Percentiles rank a stretch among this genome's conserved stretches.
These are phyloP conservation scores for Copsychus sechellarum DNA, from an alignment of 2,113 vertebrate species.

Conservation along the genomic window DNA sequence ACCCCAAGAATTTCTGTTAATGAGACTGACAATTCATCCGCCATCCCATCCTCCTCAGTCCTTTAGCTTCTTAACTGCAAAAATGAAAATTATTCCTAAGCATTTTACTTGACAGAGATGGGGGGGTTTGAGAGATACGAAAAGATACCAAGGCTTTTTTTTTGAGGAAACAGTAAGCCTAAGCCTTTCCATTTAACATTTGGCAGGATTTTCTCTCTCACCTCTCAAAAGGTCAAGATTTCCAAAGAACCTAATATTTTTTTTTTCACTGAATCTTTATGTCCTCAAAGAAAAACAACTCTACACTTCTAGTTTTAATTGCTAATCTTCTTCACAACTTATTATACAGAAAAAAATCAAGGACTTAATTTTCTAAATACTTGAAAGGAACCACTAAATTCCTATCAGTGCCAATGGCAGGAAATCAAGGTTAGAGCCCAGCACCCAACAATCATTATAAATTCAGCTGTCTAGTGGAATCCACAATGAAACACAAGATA, in stretches of 20 bases:
- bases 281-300: background rate
- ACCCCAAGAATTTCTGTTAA: background rate
- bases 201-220: background rate
- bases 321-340: background rate
- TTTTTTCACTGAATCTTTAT: background rate
- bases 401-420: background rate
- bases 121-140: background rate
- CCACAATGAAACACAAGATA: background rate
- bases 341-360: background rate
- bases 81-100: background rate
- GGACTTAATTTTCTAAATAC: background rate
- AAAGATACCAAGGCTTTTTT: background rate
- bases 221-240: background rate
- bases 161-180: conserved; percentile 4
- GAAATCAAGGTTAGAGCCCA: background rate
- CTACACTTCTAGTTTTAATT: background rate
- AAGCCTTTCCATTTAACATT: background rate
- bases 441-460: background rate
- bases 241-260: background rate
- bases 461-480: background rate
- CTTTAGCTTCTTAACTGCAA: background rate
- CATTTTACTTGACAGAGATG: background rate
- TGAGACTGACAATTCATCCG: background rate
- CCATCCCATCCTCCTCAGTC: background rate
- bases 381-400: background rate